These are phyloP conservation scores for Dasypolia templi DNA, from an alignment of 2,888 invertebrate species.

Conservation along the genomic window DNA sequence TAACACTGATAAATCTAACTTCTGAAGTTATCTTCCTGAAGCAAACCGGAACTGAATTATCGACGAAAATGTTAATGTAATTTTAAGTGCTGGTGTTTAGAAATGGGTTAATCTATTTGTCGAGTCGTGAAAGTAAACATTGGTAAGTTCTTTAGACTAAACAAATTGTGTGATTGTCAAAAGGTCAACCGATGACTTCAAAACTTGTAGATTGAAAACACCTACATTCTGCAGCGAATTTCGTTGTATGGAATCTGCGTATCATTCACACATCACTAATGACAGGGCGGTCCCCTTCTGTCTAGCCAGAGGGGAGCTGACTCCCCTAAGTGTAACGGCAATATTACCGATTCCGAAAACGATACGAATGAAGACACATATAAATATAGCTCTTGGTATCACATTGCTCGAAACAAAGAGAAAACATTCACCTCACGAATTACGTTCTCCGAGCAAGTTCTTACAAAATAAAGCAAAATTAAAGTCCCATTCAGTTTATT, in stretches of 20 bases:
- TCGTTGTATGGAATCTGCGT: not conserved
- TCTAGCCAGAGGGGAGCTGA: conserved; percentile 42
- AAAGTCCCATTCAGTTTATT: conserved; percentile 19
- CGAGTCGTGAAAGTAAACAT: conserved; percentile 44
- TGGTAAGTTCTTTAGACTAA: conserved; percentile 56
- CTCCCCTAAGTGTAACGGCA: conserved; percentile 42
- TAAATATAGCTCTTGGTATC: conserved; percentile 38
- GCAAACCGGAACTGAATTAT: conserved; percentile 50
- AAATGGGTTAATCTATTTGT: conserved; percentile 59
- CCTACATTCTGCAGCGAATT: not conserved
- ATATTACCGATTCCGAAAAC: conserved; percentile 30
- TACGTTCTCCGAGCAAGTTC: conserved; percentile 3
- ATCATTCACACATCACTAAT: conserved; percentile 34
- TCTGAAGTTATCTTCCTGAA: conserved; percentile 42
- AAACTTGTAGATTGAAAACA: conserved; percentile 5
- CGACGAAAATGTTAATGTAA: conserved; percentile 39
- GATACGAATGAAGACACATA: conserved; percentile 29
- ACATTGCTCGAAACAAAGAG: conserved; percentile 28
- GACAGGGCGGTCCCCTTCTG: conserved; percentile 9
- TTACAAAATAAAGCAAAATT: conserved; percentile 20
- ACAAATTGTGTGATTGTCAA: conserved; percentile 37
- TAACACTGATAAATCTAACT: conserved; percentile 26
- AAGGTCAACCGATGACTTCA: conserved; percentile 11
- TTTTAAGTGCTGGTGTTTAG: conserved; percentile 46
- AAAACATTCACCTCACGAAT: conserved; percentile 20